Conservation (phyloP, 2,888 invertebrate genomes). For the Orchesellides sinensis region DNA sequence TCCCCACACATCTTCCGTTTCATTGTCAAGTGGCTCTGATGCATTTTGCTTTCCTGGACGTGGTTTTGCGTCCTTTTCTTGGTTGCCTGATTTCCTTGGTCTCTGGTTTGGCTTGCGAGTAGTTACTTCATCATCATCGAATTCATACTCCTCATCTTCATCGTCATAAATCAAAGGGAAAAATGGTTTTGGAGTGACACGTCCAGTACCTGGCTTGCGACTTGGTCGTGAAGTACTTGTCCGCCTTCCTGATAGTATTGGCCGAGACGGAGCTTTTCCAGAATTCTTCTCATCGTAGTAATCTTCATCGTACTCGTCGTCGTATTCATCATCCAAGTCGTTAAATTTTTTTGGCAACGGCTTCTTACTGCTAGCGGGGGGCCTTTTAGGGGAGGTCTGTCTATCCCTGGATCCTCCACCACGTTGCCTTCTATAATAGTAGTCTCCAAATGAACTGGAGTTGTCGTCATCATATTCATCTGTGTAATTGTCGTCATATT, state of each 20-base stretch:
- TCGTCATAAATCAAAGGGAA: conserved; percentile 47
- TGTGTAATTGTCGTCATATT: not conserved
- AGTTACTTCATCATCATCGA: conserved; percentile 13
- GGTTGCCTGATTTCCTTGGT: conserved; percentile 1
- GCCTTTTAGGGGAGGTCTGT: not conserved
- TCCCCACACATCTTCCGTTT: conserved; percentile 46
- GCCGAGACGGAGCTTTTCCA: not conserved
- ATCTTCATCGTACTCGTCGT: conserved; percentile 24
- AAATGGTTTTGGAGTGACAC: conserved; percentile 49
- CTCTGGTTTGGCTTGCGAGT: conserved; percentile 10
- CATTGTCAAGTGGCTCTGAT: conserved; percentile 20
- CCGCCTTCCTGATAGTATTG: not conserved
- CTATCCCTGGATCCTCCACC: not conserved
- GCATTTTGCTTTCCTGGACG: conserved; percentile 7
- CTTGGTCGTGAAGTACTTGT: not conserved
- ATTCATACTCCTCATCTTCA: conserved; percentile 19
- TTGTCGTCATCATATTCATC: not conserved
- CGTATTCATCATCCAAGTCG: conserved; percentile 18
- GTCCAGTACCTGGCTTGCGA: conserved; percentile 16
- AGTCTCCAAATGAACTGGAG: not conserved
- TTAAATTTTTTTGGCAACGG: conserved; percentile 19
- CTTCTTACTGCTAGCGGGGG: conserved; percentile 18
- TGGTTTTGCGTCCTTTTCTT: not conserved
- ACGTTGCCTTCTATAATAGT: conserved; percentile 8
- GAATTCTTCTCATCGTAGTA: conserved; percentile 26